These are phyloP conservation scores for Aplochiton taeniatus DNA, from an alignment of 2,797 vertebrate species.

Conservation along the genomic window DNA sequence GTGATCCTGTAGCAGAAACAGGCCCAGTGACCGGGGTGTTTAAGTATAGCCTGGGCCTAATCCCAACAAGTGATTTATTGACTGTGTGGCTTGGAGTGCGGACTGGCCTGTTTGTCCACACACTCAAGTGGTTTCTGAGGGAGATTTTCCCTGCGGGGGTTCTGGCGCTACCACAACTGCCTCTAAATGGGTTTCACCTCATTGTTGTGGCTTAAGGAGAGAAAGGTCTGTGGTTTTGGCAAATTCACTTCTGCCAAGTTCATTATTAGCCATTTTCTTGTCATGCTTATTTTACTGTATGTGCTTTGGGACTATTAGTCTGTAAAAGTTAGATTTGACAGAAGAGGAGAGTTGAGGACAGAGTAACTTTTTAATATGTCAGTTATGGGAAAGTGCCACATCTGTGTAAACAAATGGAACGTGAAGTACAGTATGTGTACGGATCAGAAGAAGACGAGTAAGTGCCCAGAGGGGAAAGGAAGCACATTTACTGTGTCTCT, in stretches of 20 bases:
- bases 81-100: conserved; percentile 43
- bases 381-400: not conserved
- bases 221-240: conserved; percentile 33
- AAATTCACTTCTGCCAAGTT: conserved; percentile 29
- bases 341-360: not conserved
- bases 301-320: no score
- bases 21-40: conserved; percentile 49
- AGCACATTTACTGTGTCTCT: not conserved
- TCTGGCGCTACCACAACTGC: conserved; percentile 26
- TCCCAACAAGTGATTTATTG: conserved; percentile 54
- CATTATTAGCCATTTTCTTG: conserved; percentile 8
- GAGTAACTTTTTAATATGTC: not conserved
- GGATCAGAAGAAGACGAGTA: not conserved
- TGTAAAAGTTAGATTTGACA: no score
- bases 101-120: conserved; percentile 44
- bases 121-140: conserved; percentile 44
- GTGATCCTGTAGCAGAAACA: conserved; percentile 31
- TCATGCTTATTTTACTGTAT: not conserved
- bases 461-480: not conserved
- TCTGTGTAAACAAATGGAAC: not conserved
- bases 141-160: conserved; percentile 39
- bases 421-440: not conserved
- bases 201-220: conserved; percentile 37
- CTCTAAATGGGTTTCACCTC: conserved; percentile 42
- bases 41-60: conserved; percentile 33